These are phyloP conservation scores for Nemurella pictetii DNA, from an alignment of 2,888 invertebrate genomes.

Conservation along the genomic window DNA sequence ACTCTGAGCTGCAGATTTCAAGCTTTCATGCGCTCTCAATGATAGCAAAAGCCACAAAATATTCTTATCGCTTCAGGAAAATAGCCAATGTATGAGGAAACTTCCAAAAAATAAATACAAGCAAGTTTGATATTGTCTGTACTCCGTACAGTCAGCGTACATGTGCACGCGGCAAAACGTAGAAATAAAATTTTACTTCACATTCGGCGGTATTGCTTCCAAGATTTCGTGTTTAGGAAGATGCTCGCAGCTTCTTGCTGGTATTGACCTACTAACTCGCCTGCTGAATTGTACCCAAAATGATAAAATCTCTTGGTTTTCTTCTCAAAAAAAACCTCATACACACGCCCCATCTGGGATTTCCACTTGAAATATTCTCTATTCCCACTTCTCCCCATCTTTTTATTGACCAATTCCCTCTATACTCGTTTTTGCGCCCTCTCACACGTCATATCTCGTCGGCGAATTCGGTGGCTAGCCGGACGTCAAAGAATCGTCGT, in stretches of 20 bases:
- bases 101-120: background rate
- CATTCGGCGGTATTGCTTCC: background rate
- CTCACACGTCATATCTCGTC: background rate
- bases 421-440: background rate
- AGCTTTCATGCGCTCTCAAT: background rate
- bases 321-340: background rate
- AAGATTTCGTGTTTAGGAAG: background rate
- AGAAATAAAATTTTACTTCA: background rate
- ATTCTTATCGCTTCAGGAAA: background rate
- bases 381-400: background rate
- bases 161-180: background rate
- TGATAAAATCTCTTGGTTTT: background rate
- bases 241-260: background rate
- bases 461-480: background rate
- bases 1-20: background rate
- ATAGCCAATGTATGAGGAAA: background rate
- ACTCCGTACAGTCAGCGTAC: background rate
- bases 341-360: background rate
- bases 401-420: background rate
- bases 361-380: background rate
- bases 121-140: background rate
- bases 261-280: background rate
- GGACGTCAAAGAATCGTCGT: background rate
- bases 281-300: background rate
- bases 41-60: background rate